Base-by-base conservation (phyloP, 2,888 invertebrate genomes). In the Lissocephala sabroskyi region DNA sequence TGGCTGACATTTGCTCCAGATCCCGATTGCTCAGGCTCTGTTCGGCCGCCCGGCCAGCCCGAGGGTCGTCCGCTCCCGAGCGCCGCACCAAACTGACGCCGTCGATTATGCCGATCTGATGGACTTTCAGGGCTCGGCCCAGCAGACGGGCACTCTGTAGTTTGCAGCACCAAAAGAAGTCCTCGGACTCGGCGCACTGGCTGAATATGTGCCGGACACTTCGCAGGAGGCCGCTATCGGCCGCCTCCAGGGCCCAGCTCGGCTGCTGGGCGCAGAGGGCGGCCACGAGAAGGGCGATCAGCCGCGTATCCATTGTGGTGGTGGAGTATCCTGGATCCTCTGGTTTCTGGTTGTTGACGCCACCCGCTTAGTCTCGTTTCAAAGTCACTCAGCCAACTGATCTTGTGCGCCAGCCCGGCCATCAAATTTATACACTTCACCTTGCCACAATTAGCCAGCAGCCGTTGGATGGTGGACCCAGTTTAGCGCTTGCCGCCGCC, bases 151-250 rank as follows among this genome's bases (percentile, higher is more conserved):
- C 85, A 0, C 90, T 90, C 78, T 91, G 89, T 46, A 91, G 85
- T 83, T 92, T 92, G 63, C 92, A 86, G 79, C 92, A 92, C 86
- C 89, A 90, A 61, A 90, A 83, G 43, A 90, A 85, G 71, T 91
- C 89, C 56, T 88, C 86, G 37, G 88, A 87, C 54, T 86, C 85
- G 61, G 88, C 87, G 80, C 92, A 92, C 77, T 89, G 88, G 16
- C 65, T 73, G 47, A 82, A 83, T 2, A 85, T 70, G 44, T 83
- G 83, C n/a, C 78, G 77, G n/a, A 84, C 49, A 0, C 79, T 81
- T 44, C 79, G 79, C 14, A 81, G 52, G 11, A 84, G 47, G 7
- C 81, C 80, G 49, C 74, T 83, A 41, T 83, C 79, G 5, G 7
- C 19, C 2, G 49, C 11, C 6, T 64, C 66, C 23, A 59, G 29